phyloP scores from a whole-genome alignment of 2,113 vertebrate genomes.

The Ceuthmochares aereus region DNA sequence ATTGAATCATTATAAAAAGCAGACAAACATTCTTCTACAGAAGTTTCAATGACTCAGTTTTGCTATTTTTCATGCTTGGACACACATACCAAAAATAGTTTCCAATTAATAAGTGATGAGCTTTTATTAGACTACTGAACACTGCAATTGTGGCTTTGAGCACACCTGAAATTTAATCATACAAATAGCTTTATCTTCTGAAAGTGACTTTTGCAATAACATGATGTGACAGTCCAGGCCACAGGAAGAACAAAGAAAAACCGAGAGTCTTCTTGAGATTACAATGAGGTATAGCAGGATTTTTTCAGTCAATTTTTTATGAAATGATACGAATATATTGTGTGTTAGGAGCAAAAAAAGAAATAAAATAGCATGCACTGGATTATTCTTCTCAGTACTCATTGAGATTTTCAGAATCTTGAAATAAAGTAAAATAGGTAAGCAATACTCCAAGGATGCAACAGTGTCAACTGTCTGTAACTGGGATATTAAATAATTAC shows the following conservation, averaged over 20 bases:
- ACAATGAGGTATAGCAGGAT: neutral
- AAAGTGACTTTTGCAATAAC: neutral
- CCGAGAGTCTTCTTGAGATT: neutral
- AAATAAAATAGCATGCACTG: neutral
- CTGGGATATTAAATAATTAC: slow-evolving; percentile 1
- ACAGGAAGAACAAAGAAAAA: neutral
- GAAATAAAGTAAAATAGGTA: neutral
- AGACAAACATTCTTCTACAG: neutral
- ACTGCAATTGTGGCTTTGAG: neutral
- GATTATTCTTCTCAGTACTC: neutral
- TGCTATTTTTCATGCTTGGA: neutral
- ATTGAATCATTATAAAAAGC: fast-evolving
- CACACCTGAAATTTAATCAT: slow-evolving; percentile 6
- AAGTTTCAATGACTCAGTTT: neutral
- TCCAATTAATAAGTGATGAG: slow-evolving; percentile 28
- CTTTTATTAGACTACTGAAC: slow-evolving; percentile 21
- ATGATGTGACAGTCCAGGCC: neutral
- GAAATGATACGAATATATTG: neutral
- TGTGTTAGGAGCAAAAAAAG: neutral
- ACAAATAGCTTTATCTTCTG: slow-evolving; percentile 6
- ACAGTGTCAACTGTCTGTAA: neutral
- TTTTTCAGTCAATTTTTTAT: neutral
- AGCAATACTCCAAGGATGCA: neutral
- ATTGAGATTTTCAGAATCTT: neutral
- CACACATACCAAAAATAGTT: neutral